phyloP scores from a whole-genome alignment of 2,888 invertebrate species.

The Diarsia dahlii region DNA sequence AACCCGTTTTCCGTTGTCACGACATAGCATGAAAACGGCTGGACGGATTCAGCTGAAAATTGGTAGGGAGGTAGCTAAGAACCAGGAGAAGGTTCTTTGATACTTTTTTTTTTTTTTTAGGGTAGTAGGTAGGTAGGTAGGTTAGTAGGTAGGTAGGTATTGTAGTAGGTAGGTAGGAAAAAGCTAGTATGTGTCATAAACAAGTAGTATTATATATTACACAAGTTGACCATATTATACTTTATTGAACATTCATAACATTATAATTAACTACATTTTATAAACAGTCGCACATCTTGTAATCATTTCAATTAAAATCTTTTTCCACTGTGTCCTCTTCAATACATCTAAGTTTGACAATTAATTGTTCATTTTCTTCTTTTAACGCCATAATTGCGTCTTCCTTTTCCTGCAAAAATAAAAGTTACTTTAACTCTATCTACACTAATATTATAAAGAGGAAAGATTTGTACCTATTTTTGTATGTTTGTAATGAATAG shows the following conservation, averaged over 20 bases:
- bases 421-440: not conserved
- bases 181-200: not conserved
- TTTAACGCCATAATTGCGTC: slow-evolving; percentile 87
- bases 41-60: too few species aligned
- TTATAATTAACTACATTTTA: not conserved
- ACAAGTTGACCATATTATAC: slow-evolving; percentile 20
- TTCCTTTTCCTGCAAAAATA: slow-evolving; percentile 84
- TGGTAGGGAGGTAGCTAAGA: too few species aligned
- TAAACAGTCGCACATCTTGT: not conserved
- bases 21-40: too few species aligned
- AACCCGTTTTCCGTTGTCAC: too few species aligned
- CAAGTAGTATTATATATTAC: not conserved
- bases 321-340: slow-evolving; percentile 61
- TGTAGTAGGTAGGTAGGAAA: too few species aligned
- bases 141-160: too few species aligned
- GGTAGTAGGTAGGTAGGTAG: too few species aligned
- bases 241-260: slow-evolving; percentile 41
- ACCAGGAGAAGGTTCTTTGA: too few species aligned
- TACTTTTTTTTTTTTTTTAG: too few species aligned
- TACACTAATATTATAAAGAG: too few species aligned
- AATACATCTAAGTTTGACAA: slow-evolving; percentile 81
- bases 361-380: slow-evolving; percentile 86
- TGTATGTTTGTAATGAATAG: too few species aligned
- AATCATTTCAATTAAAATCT: slow-evolving; percentile 2
- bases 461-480: too few species aligned